phyloP scores from a whole-genome alignment of 2,797 vertebrate species.

The Acipenser oxyrinchus region DNA sequence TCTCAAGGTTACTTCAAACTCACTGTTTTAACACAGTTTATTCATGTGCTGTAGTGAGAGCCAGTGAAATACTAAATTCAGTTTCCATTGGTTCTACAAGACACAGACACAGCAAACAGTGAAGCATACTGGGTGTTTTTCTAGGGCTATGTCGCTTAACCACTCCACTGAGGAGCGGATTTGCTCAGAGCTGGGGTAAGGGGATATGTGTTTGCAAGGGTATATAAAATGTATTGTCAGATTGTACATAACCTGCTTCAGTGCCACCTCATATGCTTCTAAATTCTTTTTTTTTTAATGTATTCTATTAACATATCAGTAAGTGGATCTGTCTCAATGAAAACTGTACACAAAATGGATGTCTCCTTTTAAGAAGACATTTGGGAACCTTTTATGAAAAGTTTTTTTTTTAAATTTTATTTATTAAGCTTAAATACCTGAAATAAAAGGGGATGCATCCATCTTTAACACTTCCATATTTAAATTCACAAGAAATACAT shows the following conservation, averaged over 20 bases:
- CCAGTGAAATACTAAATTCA: conserved; percentile 71
- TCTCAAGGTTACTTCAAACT: conserved; percentile 61
- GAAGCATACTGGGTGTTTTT: conserved; percentile 56
- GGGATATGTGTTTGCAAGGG: conserved; percentile 47
- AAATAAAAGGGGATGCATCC: no score
- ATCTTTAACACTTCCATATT: no score
- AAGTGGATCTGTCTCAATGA: conserved; percentile 26
- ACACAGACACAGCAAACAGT: conserved; percentile 59
- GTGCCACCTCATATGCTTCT: conserved; percentile 20
- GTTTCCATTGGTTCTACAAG: conserved; percentile 65
- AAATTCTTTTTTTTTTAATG: conserved; percentile 16
- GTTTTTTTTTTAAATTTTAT: no score
- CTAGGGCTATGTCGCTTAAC: conserved; percentile 58
- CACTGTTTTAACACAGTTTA: conserved; percentile 35
- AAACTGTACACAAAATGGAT: no score
- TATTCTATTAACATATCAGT: conserved; percentile 46
- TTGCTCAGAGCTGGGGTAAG: conserved; percentile 55
- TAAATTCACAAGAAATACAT: no score
- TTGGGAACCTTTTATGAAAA: no score
- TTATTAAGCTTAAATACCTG: no score
- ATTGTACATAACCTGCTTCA: conserved; percentile 44
- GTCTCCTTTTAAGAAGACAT: no score
- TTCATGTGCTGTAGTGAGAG: conserved; percentile 69
- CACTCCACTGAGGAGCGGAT: conserved; percentile 32
- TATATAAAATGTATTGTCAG: conserved; percentile 41